Conservation (phyloP, 2,797 vertebrate genomes). For the Sparus aurata region DNA sequence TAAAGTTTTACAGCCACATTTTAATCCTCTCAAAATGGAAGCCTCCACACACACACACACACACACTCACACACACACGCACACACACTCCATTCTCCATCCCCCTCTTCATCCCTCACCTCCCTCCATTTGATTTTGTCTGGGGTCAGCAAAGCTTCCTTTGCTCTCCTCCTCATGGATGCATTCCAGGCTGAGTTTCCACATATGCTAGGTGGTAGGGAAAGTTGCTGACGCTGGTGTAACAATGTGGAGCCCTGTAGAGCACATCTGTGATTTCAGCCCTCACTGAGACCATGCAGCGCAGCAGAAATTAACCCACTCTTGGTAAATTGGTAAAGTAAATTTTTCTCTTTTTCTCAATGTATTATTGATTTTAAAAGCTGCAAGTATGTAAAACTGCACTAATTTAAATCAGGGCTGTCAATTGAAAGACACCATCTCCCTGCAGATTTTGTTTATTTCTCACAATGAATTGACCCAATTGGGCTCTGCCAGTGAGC, state of each 20-base stretch:
- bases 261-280: slow-evolving; percentile 86
- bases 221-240: slow-evolving; percentile 84
- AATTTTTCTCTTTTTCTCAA: slow-evolving; percentile 44
- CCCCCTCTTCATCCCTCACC: slow-evolving; percentile 74
- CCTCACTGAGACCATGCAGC: slow-evolving; percentile 68
- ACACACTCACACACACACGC: slow-evolving; percentile 26
- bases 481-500: too few relatives aligned
- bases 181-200: slow-evolving; percentile 79
- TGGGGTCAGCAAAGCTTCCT: slow-evolving; percentile 84
- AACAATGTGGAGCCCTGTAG: slow-evolving; percentile 81
- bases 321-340: slow-evolving; percentile 18
- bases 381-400: slow-evolving; percentile 21
- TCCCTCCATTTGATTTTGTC: slow-evolving; percentile 80
- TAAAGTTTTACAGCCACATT: slow-evolving; percentile 73
- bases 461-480: not conserved
- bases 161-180: slow-evolving; percentile 79
- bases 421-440: not conserved
- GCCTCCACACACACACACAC: slow-evolving; percentile 21
- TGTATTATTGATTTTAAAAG: slow-evolving; percentile 37
- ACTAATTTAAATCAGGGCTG: slow-evolving; percentile 1
- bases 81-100: slow-evolving; percentile 41
- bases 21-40: slow-evolving; percentile 71
- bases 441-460: slow-evolving; percentile 14
- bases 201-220: slow-evolving; percentile 82
- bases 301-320: slow-evolving; percentile 72